Percentiles rank a stretch among this genome's conserved stretches.
Conservation (phyloP, 2,797 vertebrate species). For the Pteronotus mesoamericanus region DNA sequence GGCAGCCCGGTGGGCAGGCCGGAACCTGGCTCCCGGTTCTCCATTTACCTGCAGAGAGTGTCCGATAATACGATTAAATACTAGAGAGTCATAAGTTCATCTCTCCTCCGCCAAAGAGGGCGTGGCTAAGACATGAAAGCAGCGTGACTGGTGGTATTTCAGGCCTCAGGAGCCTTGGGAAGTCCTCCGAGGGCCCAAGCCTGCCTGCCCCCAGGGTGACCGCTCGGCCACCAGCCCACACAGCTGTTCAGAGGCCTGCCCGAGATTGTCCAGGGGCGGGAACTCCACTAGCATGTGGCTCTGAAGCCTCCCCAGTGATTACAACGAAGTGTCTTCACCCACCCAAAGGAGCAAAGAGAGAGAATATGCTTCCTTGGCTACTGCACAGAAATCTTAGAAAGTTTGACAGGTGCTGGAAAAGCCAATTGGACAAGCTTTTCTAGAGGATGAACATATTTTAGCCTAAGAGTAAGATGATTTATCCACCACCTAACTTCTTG, state of each 20-base stretch:
- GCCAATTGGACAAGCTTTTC: slow-evolving; percentile 28
- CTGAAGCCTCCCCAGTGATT: not conserved
- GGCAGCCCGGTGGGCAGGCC: too few species aligned
- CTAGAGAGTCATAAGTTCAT: not conserved
- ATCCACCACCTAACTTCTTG: slow-evolving; percentile 22
- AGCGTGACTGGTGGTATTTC: not conserved
- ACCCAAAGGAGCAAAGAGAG: not conserved
- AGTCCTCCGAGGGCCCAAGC: not conserved
- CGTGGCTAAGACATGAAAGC: not conserved
- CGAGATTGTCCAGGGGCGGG: rapidly evolving
- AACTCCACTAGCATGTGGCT: not conserved
- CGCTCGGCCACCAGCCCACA: rapidly evolving
- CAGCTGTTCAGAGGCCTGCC: not conserved
- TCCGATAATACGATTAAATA: not conserved
- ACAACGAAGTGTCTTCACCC: not conserved
- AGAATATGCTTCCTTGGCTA: not conserved
- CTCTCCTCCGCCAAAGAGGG: not conserved
- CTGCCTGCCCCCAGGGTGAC: not conserved
- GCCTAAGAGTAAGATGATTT: slow-evolving; percentile 7
- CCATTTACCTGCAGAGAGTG: not conserved
- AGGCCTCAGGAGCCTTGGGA: not conserved
- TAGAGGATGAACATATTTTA: slow-evolving; percentile 43
- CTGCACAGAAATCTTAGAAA: not conserved
- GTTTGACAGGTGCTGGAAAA: slow-evolving; percentile 9
- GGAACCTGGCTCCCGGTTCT: not conserved